phyloP scores from a whole-genome alignment of 2,888 invertebrate species.

The Orthosia gothica region DNA sequence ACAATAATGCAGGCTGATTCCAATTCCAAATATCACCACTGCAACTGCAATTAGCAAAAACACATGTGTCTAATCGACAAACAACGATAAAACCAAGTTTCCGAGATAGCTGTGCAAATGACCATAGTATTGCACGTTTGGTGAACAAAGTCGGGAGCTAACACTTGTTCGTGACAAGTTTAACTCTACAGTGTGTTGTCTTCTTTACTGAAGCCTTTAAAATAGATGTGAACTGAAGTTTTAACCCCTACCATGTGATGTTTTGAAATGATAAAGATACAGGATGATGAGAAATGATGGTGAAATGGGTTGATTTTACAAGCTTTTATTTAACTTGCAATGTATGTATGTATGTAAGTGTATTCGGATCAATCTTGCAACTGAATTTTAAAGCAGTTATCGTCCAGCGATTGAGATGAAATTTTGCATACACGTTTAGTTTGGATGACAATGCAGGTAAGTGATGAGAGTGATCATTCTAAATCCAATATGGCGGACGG shows the following conservation, averaged over 20 bases:
- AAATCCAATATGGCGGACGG: no score
- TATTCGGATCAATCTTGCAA: no score
- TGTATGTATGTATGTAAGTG: no score
- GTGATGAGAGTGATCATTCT: no score
- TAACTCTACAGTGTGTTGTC: constrained; percentile 58
- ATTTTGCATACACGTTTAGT: no score
- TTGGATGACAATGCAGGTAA: no score
- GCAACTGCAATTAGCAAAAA: constrained; percentile 14
- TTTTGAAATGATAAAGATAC: not conserved
- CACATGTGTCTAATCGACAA: constrained; percentile 28
- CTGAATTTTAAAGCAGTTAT: no score
- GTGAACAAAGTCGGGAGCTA: constrained; percentile 39
- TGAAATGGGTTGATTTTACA: no score
- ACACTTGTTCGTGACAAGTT: constrained; percentile 70
- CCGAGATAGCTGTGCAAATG: constrained; percentile 20
- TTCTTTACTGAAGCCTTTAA: constrained; percentile 64
- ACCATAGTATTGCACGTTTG: constrained; percentile 39
- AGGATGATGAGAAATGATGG: not conserved
- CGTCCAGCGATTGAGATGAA: no score
- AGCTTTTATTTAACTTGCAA: no score
- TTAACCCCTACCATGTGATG: constrained; percentile 43
- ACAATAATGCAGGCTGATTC: not conserved
- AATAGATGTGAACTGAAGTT: constrained; percentile 55
- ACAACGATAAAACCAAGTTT: constrained; percentile 13
- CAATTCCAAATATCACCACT: not conserved